Conservation (phyloP, 2,797 vertebrate genomes). For the Leuciscus waleckii region DNA sequence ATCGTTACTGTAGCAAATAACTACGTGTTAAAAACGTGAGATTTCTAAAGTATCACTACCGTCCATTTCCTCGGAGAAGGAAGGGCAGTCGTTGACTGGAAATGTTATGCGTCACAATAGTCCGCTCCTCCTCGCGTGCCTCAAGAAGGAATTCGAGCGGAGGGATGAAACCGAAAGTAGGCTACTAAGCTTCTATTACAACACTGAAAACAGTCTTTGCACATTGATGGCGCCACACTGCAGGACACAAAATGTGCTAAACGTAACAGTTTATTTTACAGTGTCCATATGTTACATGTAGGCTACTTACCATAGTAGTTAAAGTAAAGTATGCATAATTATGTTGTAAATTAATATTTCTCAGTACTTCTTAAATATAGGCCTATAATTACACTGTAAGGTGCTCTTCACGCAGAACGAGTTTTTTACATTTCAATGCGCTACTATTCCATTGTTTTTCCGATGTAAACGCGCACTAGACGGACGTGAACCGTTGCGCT, state of each 20-base stretch:
- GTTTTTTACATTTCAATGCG: too few relatives aligned
- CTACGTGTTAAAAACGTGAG: neutral
- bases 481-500: too few relatives aligned
- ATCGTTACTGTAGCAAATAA: neutral
- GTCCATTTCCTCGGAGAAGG: constrained; percentile 22
- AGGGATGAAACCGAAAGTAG: constrained; percentile 30
- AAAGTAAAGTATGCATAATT: too few relatives aligned
- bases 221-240: neutral
- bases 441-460: too few relatives aligned
- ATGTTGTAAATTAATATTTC: too few relatives aligned
- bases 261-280: neutral
- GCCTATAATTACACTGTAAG: too few relatives aligned
- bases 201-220: neutral
- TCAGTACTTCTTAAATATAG: too few relatives aligned
- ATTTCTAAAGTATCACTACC: too few relatives aligned
- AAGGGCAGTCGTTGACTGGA: constrained; percentile 49
- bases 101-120: constrained; percentile 44
- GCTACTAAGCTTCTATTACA: neutral
- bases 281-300: neutral
- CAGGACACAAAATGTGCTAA: neutral
- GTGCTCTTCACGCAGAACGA: too few relatives aligned
- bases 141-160: constrained; percentile 16
- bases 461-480: too few relatives aligned
- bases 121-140: constrained; percentile 30
- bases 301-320: too few relatives aligned